phyloP scores from a whole-genome alignment of 2,888 invertebrate genomes.

The Camponotus fellah region DNA sequence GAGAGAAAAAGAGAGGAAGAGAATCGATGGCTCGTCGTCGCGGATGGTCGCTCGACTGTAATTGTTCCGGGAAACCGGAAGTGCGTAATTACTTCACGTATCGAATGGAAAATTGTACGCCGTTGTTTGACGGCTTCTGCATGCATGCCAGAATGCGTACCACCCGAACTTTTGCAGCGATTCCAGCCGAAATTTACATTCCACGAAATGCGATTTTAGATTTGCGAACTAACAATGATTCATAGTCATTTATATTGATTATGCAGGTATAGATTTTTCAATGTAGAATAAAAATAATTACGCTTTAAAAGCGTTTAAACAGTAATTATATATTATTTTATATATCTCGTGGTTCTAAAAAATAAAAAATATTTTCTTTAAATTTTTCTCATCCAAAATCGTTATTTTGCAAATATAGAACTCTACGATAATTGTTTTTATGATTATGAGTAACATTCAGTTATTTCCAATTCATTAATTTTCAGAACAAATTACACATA shows the following conservation, averaged over 20 bases:
- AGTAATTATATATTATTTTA: not conserved
- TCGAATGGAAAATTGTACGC: conserved; percentile 56
- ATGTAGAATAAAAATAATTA: not conserved
- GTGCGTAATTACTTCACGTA: conserved; percentile 57
- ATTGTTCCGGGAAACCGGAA: conserved; percentile 67
- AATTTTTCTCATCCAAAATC: not conserved
- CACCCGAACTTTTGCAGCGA: conserved; percentile 30
- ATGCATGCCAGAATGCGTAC: conserved; percentile 37
- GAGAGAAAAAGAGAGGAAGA: conserved; percentile 16
- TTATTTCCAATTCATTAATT: not conserved
- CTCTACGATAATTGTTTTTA: not conserved
- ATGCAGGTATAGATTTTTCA: not conserved
- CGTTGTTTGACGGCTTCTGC: conserved; percentile 24
- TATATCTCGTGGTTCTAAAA: not conserved
- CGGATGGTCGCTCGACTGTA: conserved; percentile 57
- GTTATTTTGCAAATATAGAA: not conserved
- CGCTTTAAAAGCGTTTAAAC: not conserved
- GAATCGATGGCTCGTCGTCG: conserved; percentile 62
- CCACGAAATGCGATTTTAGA: not conserved
- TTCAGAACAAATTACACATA: not conserved
- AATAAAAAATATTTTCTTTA: conserved; percentile 5
- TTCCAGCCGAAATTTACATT: conserved; percentile 26
- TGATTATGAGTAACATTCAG: not conserved
- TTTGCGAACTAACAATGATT: not conserved
- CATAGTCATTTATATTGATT: too few species aligned